A percentile compares a stretch with the other conserved stretches of the same genome.
Evolutionary conservation across 2,797 vertebrate genomes (phyloP).

Genomic region (Bradypus variegatus): DNA sequence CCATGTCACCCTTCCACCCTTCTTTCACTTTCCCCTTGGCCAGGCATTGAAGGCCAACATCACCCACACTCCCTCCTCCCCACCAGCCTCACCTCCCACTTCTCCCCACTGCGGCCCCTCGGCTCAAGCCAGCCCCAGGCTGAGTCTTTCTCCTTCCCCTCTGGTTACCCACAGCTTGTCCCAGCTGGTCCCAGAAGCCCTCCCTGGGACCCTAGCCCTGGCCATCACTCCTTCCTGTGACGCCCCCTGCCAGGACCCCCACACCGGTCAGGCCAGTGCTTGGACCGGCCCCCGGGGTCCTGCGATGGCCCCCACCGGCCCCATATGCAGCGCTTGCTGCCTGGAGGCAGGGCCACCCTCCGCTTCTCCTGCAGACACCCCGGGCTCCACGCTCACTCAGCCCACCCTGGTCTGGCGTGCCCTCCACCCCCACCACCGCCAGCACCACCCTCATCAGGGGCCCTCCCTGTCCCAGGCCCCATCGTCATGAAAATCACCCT

Average conservation of each 20-base stretch:
- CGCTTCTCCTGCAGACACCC: background rate
- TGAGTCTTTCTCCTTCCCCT: background rate
- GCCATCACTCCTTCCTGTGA: too few species aligned
- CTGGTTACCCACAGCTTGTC: background rate
- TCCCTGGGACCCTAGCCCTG: background rate
- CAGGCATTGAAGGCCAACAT: accelerated
- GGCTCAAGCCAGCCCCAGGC: background rate
- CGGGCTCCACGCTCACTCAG: background rate
- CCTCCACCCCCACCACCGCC: background rate
- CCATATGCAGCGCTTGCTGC: background rate
- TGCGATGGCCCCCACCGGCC: background rate
- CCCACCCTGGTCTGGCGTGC: background rate
- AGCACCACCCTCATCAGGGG: too few species aligned
- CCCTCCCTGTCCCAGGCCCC: background rate
- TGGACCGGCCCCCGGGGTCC: background rate
- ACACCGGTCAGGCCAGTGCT: accelerated
- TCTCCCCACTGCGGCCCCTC: background rate
- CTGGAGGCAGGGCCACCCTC: background rate
- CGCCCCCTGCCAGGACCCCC: background rate
- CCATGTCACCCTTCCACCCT: background rate
- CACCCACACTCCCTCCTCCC: background rate
- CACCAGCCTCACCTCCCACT: background rate
- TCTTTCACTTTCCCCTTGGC: background rate
- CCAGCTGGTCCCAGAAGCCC: background rate
- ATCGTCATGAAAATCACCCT: background rate